Percentiles rank a stretch among this genome's conserved stretches.
phyloP scores from a whole-genome alignment of 1,140 invertebrate species.

The Drosophila varians region DNA sequence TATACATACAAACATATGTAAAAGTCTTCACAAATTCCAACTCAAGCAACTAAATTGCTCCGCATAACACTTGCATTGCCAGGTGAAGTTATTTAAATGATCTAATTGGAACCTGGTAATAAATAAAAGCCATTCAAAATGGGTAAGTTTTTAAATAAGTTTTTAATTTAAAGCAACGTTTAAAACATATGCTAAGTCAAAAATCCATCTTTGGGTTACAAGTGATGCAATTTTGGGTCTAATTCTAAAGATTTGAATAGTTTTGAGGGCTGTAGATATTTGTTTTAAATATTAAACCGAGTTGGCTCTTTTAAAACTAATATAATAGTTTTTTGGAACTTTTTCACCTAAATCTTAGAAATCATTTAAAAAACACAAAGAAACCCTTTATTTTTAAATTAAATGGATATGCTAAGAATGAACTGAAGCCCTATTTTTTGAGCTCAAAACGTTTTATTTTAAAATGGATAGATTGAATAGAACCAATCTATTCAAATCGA shows the following conservation, averaged over 20 bases:
- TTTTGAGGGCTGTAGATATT: not conserved
- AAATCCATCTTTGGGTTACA: too few species aligned
- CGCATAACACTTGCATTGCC: conserved; percentile 17
- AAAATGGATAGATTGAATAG: not conserved
- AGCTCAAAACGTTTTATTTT: too few species aligned
- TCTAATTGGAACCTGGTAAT: conserved; percentile 8
- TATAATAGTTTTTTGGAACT: too few species aligned
- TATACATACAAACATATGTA: conserved; percentile 24
- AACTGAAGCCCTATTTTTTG: too few species aligned
- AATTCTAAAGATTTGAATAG: not conserved
- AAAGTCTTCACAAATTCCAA: conserved; percentile 28
- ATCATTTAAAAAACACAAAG: too few species aligned
- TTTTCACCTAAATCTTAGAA: too few species aligned
- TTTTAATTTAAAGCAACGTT: not conserved
- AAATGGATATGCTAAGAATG: too few species aligned
- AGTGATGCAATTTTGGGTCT: not conserved
- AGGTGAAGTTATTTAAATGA: conserved; percentile 23
- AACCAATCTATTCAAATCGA: not conserved
- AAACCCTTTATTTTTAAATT: too few species aligned
- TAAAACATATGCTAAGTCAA: not conserved
- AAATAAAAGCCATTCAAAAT: conserved; percentile 21
- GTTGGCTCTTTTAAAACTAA: too few species aligned
- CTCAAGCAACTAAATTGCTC: conserved; percentile 11
- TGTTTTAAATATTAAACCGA: too few species aligned
- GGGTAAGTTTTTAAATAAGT: conserved; percentile 35